A percentile compares a stretch with the other conserved stretches of the same genome.
These are phyloP conservation scores for Vireo griseus DNA, from an alignment of 2,797 vertebrate species.

Conservation along the genomic window DNA sequence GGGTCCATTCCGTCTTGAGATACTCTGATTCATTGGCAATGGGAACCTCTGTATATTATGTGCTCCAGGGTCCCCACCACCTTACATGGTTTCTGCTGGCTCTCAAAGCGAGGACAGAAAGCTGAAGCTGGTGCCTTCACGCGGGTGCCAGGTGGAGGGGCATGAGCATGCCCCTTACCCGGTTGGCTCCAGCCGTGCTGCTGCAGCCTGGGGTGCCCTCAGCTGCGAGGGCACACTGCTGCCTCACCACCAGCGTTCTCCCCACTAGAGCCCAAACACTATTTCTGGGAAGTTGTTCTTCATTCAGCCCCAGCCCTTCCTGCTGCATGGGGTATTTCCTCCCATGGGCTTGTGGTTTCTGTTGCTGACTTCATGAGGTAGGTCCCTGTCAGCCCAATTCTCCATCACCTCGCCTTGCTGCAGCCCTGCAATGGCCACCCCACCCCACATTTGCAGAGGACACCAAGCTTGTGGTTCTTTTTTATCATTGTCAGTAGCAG, in stretches of 20 bases:
- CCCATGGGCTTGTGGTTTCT: fast-evolving
- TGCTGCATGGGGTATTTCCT: fast-evolving
- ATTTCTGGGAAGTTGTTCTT: not conserved
- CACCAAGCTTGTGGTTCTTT: not conserved
- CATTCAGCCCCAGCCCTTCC: not conserved
- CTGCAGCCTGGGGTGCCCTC: not conserved
- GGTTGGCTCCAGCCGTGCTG: not conserved
- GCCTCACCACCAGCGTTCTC: not conserved
- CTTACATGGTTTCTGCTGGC: not conserved
- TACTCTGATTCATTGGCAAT: not conserved
- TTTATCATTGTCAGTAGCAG: fast-evolving
- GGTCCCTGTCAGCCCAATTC: not conserved
- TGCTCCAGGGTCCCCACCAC: not conserved
- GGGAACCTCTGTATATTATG: fast-evolving
- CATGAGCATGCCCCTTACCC: fast-evolving
- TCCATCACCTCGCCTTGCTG: not conserved
- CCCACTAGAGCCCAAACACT: not conserved
- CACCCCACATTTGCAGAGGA: fast-evolving
- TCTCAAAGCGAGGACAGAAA: not conserved
- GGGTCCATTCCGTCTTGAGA: not conserved
- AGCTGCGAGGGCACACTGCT: fast-evolving
- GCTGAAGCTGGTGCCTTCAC: not conserved
- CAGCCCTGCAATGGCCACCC: not conserved
- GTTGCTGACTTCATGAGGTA: fast-evolving
- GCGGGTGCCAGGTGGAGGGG: not conserved